Percentiles rank a stretch among this genome's conserved stretches.
phyloP scores from a whole-genome alignment of 2,888 invertebrate species.

The Drosophila lutescens region DNA sequence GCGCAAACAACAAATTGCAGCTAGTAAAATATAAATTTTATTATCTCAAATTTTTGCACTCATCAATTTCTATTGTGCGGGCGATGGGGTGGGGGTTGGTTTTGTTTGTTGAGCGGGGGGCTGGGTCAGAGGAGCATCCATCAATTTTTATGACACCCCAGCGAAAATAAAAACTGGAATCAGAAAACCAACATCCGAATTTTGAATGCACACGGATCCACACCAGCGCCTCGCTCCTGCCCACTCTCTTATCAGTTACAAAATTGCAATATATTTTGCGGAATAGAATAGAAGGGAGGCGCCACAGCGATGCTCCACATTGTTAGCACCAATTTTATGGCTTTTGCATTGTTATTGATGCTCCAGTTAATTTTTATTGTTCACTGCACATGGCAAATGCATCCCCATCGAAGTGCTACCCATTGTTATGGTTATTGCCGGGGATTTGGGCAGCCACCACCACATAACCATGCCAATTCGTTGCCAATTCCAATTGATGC shows the following conservation, averaged over 20 bases:
- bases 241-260: slow-evolving; percentile 39
- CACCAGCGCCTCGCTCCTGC: slow-evolving; percentile 2
- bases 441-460: slow-evolving; percentile 22
- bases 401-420: slow-evolving; percentile 20
- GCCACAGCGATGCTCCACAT: slow-evolving; percentile 54
- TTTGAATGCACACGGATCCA: slow-evolving; percentile 47
- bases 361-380: slow-evolving; percentile 70
- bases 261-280: slow-evolving; percentile 58
- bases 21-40: slow-evolving; percentile 53
- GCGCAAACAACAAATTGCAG: slow-evolving; percentile 37
- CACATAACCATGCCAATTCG: neutral
- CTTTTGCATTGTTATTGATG: slow-evolving; percentile 70
- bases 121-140: slow-evolving; percentile 49
- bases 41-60: slow-evolving; percentile 66
- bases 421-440: slow-evolving; percentile 41
- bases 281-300: slow-evolving; percentile 20
- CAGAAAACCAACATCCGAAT: slow-evolving; percentile 48
- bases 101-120: neutral
- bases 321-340: slow-evolving; percentile 74
- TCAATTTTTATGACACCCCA: slow-evolving; percentile 75
- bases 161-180: slow-evolving; percentile 54
- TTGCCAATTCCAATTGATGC: neutral
- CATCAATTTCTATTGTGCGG: slow-evolving; percentile 60
- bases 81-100: neutral
- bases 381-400: slow-evolving; percentile 45